A percentile compares a stretch with the other conserved stretches of the same genome.
phyloP scores from a whole-genome alignment of 2,797 vertebrate genomes.

The Darevskia nairensis region DNA sequence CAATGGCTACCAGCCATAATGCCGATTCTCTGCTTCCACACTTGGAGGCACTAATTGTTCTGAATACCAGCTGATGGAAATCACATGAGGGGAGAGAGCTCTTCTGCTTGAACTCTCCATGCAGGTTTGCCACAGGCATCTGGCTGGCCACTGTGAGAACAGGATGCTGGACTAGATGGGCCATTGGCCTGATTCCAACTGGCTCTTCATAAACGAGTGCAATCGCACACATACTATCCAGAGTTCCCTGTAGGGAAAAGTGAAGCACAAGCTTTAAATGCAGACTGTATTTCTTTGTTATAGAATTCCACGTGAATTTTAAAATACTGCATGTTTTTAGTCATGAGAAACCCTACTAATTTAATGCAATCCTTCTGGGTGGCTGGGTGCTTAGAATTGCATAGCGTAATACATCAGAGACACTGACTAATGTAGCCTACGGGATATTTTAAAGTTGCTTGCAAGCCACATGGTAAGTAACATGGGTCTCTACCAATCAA shows the following conservation, averaged over 20 bases:
- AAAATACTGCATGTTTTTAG: neutral
- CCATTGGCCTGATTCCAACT: no score
- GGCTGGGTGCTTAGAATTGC: neutral
- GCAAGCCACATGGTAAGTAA: conserved; percentile 10
- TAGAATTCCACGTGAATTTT: neutral
- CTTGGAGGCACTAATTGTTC: no score
- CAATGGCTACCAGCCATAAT: no score
- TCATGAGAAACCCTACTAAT: conserved; percentile 1
- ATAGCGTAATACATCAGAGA: neutral
- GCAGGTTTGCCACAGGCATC: no score
- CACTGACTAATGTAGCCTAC: conserved; percentile 16
- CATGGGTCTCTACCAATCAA: neutral
- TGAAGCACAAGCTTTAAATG: neutral
- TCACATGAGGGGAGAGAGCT: no score
- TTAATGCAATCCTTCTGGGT: neutral
- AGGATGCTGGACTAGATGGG: no score
- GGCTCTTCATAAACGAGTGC: no score
- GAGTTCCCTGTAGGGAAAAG: neutral
- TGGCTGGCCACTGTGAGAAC: no score
- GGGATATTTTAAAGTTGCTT: conserved; percentile 16
- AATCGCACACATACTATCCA: no score
- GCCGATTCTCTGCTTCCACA: no score
- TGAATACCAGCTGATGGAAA: no score
- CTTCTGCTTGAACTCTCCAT: no score
- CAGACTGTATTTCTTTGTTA: conserved; percentile 1